Evolutionary conservation across 2,113 vertebrate species (phyloP).

Genomic region (Thomomys bottae): DNA sequence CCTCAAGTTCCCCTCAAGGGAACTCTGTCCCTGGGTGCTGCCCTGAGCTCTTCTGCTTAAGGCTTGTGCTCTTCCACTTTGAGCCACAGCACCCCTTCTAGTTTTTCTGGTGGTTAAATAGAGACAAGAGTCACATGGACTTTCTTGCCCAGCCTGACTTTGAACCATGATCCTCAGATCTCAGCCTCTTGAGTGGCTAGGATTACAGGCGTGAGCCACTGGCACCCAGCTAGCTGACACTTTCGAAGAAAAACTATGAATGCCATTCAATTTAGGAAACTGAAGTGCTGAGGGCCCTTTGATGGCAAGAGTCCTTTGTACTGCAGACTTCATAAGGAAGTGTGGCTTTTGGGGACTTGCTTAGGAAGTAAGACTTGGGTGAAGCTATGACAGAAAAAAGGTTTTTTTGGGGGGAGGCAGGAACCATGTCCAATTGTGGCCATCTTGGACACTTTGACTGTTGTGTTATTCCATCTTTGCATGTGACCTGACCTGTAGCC

Average conservation of each 20-base stretch:
- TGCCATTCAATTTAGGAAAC: not conserved
- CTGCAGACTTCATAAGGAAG: not conserved
- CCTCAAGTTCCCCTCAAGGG: not conserved
- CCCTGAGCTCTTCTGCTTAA: too few species aligned
- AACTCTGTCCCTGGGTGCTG: too few species aligned
- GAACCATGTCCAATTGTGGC: not conserved
- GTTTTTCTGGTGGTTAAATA: too few species aligned
- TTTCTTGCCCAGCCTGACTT: too few species aligned
- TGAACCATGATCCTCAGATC: too few species aligned
- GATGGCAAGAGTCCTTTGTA: not conserved
- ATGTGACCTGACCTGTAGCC: not conserved
- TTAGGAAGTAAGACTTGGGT: not conserved
- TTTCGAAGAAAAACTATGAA: not conserved
- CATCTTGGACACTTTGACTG: not conserved
- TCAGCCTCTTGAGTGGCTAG: too few species aligned
- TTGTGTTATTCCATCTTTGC: not conserved
- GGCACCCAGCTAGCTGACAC: not conserved
- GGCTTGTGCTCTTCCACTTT: too few species aligned
- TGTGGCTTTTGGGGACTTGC: not conserved
- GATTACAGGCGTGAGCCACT: too few species aligned
- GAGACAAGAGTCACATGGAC: too few species aligned
- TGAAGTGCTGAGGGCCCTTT: not conserved
- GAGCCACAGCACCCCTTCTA: too few species aligned
- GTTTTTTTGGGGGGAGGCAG: not conserved
- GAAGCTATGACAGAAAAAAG: not conserved